Evolutionary conservation across 2,113 vertebrate genomes (phyloP), one percentile per base, ranked within the genome.

Genomic region (Rhea pennata): DNA sequence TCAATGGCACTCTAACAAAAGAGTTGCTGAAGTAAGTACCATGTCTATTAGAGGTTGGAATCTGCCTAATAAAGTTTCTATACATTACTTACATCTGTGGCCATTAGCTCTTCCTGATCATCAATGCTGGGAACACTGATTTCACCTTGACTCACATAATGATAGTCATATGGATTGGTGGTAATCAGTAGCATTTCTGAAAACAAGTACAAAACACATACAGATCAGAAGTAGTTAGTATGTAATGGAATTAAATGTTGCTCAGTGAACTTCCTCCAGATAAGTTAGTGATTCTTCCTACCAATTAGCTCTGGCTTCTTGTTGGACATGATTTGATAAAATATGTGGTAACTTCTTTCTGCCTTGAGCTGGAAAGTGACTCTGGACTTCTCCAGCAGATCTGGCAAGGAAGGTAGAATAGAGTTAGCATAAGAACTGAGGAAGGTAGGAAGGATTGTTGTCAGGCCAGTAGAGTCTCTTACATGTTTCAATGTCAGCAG

Each of bases 271-370:
- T 33, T 59, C 56, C 31, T 21, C 56, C 29, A 33, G 31, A 33
- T 59, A 59, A n/a, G 73, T 65, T 59, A n/a, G 59, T 85, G 31
- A 40, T 59, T 12, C 16, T 78, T 84, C 89, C 97, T 98, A 99
- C 98, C 98, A 51, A 98, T 98, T 21, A 98, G 98, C 70, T 99
- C 98, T 48, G 98, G 98, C 89, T 97, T 99, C 96, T 98, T 98
- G 96, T 98, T 99, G 94, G 98, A 98, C 83, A 97, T 98, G 85
- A 80, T 80, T 50, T 80, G 78, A 67, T 80, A 80, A 33, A 80
- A 80, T 10, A 80, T 80, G 78, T 80, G 78, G 62, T 80, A 80
- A 39, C 78, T 80, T 80, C 78, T 67, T 67, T 80, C 77, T 12
- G 77, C 77, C 15, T 67, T 67, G 15, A 80, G 77, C 39, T 80